Percentiles rank a stretch among this genome's conserved stretches.
phyloP scores from a whole-genome alignment of 2,113 vertebrate genomes.

The Gavia stellata region DNA sequence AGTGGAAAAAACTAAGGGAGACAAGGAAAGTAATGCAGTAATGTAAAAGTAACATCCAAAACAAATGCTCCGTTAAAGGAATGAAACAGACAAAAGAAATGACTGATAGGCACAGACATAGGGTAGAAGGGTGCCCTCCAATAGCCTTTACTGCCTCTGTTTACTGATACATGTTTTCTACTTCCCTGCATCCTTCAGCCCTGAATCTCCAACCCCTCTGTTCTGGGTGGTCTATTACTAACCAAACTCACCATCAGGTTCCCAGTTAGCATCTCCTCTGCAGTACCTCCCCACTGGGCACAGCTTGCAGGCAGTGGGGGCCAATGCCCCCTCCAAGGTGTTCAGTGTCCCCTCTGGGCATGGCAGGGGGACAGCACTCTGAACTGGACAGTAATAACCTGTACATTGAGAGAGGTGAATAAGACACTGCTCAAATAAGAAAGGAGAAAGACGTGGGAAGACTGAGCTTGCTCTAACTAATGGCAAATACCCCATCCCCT shows the following conservation, averaged over 20 bases:
- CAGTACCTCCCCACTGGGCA: conserved; percentile 85
- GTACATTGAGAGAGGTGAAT: background rate
- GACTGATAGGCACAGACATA: background rate
- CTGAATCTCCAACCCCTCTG: background rate
- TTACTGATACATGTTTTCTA: accelerated
- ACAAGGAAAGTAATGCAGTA: background rate
- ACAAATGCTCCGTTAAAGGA: background rate
- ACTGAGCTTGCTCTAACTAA: background rate
- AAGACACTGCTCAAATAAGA: background rate
- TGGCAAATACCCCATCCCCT: background rate
- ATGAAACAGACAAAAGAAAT: background rate
- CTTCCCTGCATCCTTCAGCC: background rate
- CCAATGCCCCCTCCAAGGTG: conserved; percentile 67
- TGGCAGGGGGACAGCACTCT: conserved; percentile 65
- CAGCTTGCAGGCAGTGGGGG: conserved; percentile 70
- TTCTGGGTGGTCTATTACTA: accelerated
- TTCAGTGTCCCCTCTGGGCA: conserved; percentile 83
- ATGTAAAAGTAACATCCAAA: background rate
- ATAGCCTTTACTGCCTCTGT: accelerated
- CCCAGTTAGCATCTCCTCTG: conserved; percentile 73
- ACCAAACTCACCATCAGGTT: conserved; percentile 78
- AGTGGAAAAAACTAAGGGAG: background rate
- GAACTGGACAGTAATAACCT: conserved; percentile 83
- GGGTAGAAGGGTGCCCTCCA: background rate
- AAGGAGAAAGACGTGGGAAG: background rate